Percentiles rank a stretch among this genome's conserved stretches.
These are phyloP conservation scores for Grammomys surdaster DNA, from an alignment of 2,113 vertebrate species.

Conservation along the genomic window DNA sequence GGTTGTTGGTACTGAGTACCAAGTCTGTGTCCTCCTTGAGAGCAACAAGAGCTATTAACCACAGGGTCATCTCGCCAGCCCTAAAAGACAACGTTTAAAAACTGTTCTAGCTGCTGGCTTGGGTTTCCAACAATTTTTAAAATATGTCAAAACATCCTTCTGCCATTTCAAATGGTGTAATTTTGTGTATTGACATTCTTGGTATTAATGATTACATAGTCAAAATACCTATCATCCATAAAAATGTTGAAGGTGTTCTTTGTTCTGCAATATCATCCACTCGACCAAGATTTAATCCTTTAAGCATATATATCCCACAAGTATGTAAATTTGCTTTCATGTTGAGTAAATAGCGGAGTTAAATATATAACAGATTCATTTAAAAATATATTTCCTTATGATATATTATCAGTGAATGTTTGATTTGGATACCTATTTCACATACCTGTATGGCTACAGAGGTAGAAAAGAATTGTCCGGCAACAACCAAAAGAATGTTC, in stretches of 20 bases:
- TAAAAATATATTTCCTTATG: background rate
- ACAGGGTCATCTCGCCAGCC: background rate
- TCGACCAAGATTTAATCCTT: background rate
- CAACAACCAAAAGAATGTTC: background rate
- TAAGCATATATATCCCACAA: background rate
- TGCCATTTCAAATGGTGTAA: background rate
- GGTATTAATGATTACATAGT: background rate
- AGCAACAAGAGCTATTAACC: background rate
- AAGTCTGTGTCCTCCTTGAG: background rate
- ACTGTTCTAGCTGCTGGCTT: background rate
- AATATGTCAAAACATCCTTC: background rate
- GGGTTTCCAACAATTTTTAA: background rate
- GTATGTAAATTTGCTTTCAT: background rate
- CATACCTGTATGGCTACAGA: background rate
- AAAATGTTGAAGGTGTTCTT: background rate
- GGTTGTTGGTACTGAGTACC: background rate
- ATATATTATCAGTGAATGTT: background rate
- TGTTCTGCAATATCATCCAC: background rate
- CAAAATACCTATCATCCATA: background rate
- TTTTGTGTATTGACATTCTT: background rate
- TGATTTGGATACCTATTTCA: background rate
- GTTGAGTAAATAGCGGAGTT: background rate
- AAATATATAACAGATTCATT: background rate
- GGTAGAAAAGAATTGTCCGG: background rate
- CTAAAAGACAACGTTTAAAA: background rate